A percentile compares a stretch with the other conserved stretches of the same genome.
Conservation (phyloP, 1,140 invertebrate species). For the Notospermus geniculatus region DNA sequence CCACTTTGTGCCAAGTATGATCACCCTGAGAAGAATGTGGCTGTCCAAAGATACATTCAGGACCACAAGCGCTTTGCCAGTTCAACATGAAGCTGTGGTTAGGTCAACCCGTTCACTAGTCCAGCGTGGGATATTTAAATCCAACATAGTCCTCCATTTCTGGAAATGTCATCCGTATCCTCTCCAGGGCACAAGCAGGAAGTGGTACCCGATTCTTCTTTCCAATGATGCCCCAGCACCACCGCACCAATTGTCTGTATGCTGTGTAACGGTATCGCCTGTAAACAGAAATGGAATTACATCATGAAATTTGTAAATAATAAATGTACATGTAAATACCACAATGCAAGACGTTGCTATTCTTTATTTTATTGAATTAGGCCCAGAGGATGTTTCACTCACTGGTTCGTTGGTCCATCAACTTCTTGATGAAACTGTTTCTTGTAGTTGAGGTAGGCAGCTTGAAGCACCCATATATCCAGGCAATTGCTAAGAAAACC, state of each 20-base stretch:
- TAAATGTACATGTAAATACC: too few relatives aligned
- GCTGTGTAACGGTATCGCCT: constrained; percentile 15
- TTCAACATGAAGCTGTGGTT: not conserved
- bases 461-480: constrained; percentile 15
- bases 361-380: too few relatives aligned
- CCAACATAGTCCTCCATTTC: constrained; percentile 1
- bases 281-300: too few relatives aligned
- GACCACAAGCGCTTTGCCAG: too few relatives aligned
- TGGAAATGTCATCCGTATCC: constrained; percentile 12
- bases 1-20: too few relatives aligned
- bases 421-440: constrained; percentile 14
- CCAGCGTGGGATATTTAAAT: not conserved
- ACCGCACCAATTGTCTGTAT: constrained; percentile 20
- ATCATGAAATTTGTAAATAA: not conserved
- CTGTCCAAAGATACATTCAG: too few relatives aligned
- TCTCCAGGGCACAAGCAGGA: constrained; percentile 18
- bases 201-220: constrained; percentile 13
- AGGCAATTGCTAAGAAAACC: constrained; percentile 15
- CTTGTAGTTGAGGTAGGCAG: constrained; percentile 14
- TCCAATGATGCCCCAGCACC: constrained; percentile 16
- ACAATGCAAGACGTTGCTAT: too few relatives aligned
- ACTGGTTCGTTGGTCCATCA: not conserved
- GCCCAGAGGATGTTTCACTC: too few relatives aligned
- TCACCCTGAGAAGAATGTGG: too few relatives aligned
- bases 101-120: not conserved